Base-by-base conservation (phyloP, 2,888 invertebrate genomes). In the Eupithecia dodoneata region DNA sequence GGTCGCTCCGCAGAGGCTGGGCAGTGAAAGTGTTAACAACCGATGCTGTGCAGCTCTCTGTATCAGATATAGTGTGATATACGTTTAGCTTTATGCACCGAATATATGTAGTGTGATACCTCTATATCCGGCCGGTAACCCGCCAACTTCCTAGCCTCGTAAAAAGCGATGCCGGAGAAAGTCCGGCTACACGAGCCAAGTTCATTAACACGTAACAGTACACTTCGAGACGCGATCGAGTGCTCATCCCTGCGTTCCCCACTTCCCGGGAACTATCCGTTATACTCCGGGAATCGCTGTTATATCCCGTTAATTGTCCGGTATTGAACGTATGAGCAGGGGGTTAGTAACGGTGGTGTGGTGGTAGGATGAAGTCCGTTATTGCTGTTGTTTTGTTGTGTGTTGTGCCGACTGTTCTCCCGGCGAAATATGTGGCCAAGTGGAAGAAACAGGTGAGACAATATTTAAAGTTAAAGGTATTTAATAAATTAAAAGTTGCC, bases 381-480 rank as follows among this genome's bases (percentile, higher is more conserved):
- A 42, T 83, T 87, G 73, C 85, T 85, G 55, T 84, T 88, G 70
- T 86, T 72, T 84, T 91, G 70, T 69, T 91, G 79, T 91, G 89
- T 85, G 84, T 88, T 71, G 83, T 87, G 71, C 90, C 90, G 66
- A 82, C 81, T 18, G 94, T 90, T 71, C 76, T 93, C 81, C 92
- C 94, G 81, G 95, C 95, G 13, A 95, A 96, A 90, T 97, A 96
- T 90, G 94, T 97, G 80, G 97, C 97, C 1, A 97, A 97, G 92
- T 97, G 97, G 97, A 97, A 97, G 90, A 97, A 97, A 87, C 97
- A 97, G 96, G 97, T 97, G 85, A 90, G 93, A 87, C 81, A 59
- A 59, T 3, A 9, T 3, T 59, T 55, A 9, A 9, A n/a, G 4
- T 2, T 47, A 12, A 45, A 45, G 45, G 45, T 45, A 45, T 45